Percentiles rank a stretch among this genome's conserved stretches.
phyloP scores from a whole-genome alignment of 2,113 vertebrate species.

The Galbula dea region DNA sequence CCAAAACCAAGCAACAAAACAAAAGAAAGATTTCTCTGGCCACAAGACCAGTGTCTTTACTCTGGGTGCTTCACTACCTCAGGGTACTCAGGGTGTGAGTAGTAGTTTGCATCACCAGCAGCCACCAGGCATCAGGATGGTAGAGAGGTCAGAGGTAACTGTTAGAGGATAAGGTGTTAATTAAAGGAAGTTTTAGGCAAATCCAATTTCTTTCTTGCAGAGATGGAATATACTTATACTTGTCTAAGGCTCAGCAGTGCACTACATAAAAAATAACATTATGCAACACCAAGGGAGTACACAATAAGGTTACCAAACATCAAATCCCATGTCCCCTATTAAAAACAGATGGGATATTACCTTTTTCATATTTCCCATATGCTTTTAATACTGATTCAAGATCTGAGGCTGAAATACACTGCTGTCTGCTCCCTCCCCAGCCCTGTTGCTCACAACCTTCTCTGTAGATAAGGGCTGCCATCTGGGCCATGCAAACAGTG shows the following conservation, averaged over 20 bases:
- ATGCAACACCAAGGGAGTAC: conserved; percentile 32
- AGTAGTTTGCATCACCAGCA: neutral
- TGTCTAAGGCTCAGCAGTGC: conserved; percentile 15
- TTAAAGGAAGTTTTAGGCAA: conserved; percentile 36
- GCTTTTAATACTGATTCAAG: conserved; percentile 40
- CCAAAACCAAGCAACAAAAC: neutral
- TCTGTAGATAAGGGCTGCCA: neutral
- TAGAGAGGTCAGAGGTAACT: neutral
- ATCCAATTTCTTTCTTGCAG: conserved; percentile 28
- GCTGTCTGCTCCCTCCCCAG: neutral
- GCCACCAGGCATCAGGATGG: neutral
- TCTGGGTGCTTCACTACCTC: neutral
- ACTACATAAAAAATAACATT: conserved; percentile 42
- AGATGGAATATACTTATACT: neutral
- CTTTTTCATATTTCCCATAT: conserved; percentile 49
- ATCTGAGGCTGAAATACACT: neutral
- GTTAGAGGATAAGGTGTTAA: conserved; percentile 2
- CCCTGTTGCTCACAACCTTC: neutral
- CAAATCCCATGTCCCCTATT: conserved; percentile 25
- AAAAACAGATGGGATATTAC: conserved; percentile 58
- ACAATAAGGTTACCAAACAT: conserved; percentile 22
- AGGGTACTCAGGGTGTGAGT: neutral
- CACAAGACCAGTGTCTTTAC: neutral
- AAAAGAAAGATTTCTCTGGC: neutral
- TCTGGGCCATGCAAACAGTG: neutral